A percentile compares a stretch with the other conserved stretches of the same genome.
Evolutionary conservation across 2,888 invertebrate genomes (phyloP).

Genomic region (Thereva unica): DNA sequence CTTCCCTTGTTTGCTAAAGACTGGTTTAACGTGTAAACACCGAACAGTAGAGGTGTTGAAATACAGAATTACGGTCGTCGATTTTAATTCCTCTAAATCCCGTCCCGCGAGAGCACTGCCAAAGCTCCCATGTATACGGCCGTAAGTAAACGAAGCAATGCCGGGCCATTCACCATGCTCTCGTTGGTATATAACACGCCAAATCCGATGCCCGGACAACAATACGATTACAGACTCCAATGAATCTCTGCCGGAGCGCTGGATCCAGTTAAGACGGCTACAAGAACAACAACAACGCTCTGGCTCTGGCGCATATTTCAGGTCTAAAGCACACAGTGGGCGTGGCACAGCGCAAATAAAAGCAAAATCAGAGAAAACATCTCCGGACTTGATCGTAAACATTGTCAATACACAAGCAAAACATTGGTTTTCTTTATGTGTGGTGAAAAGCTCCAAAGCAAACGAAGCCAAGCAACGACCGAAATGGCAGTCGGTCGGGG

Average conservation of each 20-base stretch:
- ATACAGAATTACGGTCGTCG: conserved; percentile 53
- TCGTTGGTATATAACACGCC: background rate
- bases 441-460: background rate
- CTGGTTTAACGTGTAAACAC: conserved; percentile 43
- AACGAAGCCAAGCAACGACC: background rate
- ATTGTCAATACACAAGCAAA: conserved; percentile 31
- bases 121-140: conserved; percentile 27
- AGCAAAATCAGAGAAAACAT: conserved; percentile 9
- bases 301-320: background rate
- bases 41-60: conserved; percentile 53
- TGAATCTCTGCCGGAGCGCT: background rate
- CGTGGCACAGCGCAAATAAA: conserved; percentile 18
- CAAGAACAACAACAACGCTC: conserved; percentile 2
- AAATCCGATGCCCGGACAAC: background rate
- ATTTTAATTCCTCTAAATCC: conserved; percentile 23
- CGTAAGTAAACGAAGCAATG: background rate
- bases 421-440: conserved; percentile 26
- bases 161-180: background rate
- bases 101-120: conserved; percentile 4
- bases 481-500: too few relatives aligned
- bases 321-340: conserved; percentile 22
- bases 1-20: conserved; percentile 43
- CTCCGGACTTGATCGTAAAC: conserved; percentile 19
- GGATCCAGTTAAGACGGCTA: conserved; percentile 1
- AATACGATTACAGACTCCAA: background rate